phyloP scores from a whole-genome alignment of 2,888 invertebrate genomes.

The Halictus ligatus region DNA sequence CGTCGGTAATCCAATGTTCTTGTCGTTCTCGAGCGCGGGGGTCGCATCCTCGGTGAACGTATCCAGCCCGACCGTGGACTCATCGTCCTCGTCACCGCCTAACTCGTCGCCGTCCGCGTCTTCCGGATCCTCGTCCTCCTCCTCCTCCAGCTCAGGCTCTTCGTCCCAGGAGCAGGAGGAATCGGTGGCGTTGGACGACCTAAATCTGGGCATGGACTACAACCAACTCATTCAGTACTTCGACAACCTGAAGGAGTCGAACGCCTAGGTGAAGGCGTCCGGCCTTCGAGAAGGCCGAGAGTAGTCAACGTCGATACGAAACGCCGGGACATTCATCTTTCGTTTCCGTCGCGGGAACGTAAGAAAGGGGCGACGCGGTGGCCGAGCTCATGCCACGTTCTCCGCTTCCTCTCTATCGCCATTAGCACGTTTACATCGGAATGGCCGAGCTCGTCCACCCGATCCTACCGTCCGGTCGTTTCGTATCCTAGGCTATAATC shows the following conservation, averaged over 20 bases:
- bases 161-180: constrained; percentile 85
- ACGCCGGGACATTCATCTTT: constrained; percentile 32
- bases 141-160: constrained; percentile 77
- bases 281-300: constrained; percentile 88
- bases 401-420: constrained; percentile 55
- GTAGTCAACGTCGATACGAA: constrained; percentile 70
- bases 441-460: constrained; percentile 25
- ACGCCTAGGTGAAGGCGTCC: constrained; percentile 92
- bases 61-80: constrained; percentile 63
- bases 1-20: constrained; percentile 95
- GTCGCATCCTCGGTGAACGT: constrained; percentile 60
- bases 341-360: constrained; percentile 43
- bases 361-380: background rate
- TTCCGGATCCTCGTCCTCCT: constrained; percentile 72
- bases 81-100: constrained; percentile 71
- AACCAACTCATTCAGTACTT: constrained; percentile 99
- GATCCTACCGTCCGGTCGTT: constrained; percentile 52
- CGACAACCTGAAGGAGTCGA: constrained; percentile 97
- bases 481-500: constrained; percentile 80
- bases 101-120: constrained; percentile 84
- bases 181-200: constrained; percentile 91
- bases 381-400: constrained; percentile 31
- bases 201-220: constrained; percentile 95
- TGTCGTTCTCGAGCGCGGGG: constrained; percentile 82
- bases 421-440: constrained; percentile 44